These are phyloP conservation scores for Campopleginae sp. DNA, from an alignment of 2,888 invertebrate species.

Conservation along the genomic window DNA sequence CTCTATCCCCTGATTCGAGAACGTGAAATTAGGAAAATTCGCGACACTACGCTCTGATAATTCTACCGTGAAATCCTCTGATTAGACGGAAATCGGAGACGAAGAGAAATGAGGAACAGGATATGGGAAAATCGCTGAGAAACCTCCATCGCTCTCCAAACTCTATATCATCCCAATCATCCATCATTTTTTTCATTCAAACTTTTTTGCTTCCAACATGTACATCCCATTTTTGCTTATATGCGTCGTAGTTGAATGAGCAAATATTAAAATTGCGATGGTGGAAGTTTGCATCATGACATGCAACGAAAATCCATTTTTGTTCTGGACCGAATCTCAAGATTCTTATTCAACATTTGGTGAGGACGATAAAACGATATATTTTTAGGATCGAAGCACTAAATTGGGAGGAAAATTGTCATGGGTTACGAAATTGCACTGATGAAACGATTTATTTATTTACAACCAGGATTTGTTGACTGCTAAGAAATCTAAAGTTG, in stretches of 20 bases:
- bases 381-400: too few relatives aligned
- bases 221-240: neutral
- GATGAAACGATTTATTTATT: too few relatives aligned
- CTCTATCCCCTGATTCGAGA: conserved; percentile 39
- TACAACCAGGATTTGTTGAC: too few relatives aligned
- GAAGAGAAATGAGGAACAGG: neutral
- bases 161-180: neutral
- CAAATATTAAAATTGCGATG: too few relatives aligned
- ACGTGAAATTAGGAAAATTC: conserved; percentile 61
- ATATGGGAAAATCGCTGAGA: neutral
- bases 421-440: too few relatives aligned
- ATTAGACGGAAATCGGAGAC: conserved; percentile 35
- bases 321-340: too few relatives aligned
- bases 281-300: too few relatives aligned
- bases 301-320: too few relatives aligned
- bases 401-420: too few relatives aligned
- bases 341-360: too few relatives aligned
- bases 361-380: too few relatives aligned
- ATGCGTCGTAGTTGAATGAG: neutral
- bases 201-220: neutral
- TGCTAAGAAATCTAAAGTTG: too few relatives aligned
- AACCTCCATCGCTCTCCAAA: neutral
- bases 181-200: neutral
- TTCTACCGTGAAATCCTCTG: conserved; percentile 61
- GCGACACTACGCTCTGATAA: conserved; percentile 41